phyloP scores from a whole-genome alignment of 2,797 vertebrate species.

The Microctenopoma steveboyesi region DNA sequence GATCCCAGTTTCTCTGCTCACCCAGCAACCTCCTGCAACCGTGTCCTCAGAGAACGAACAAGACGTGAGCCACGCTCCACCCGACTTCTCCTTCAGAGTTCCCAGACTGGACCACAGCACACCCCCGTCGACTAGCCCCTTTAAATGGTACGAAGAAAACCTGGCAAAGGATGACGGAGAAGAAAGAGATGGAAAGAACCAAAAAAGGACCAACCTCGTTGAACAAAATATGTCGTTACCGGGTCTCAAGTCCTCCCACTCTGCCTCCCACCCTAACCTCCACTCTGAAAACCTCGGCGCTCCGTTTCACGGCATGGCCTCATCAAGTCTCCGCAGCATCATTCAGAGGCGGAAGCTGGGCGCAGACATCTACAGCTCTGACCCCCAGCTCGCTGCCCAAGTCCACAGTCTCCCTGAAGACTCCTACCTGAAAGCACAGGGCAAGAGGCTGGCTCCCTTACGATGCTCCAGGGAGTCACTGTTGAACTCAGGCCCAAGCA shows the following conservation, averaged over 20 bases:
- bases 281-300: conserved; percentile 49
- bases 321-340: conserved; percentile 82
- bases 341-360: conserved; percentile 84
- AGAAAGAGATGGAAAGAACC: neutral
- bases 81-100: conserved; percentile 68
- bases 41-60: conserved; percentile 75
- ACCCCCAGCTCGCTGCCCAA: conserved; percentile 81
- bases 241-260: conserved; percentile 66
- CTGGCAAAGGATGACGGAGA: conserved; percentile 19
- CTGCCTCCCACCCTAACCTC: conserved; percentile 73
- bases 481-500: conserved; percentile 58
- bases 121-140: conserved; percentile 28
- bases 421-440: conserved; percentile 15
- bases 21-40: conserved; percentile 73
- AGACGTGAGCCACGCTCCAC: neutral
- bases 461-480: conserved; percentile 78
- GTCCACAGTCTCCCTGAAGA: conserved; percentile 42
- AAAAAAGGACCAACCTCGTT: conserved; percentile 1
- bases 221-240: conserved; percentile 48
- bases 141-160: conserved; percentile 72
- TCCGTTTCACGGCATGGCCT: conserved; percentile 57
- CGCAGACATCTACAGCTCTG: conserved; percentile 84
- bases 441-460: conserved; percentile 44
- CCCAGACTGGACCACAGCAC: conserved; percentile 49
- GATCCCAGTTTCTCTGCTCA: conserved; percentile 75